Conservation (phyloP, 2,797 vertebrate species). For the Cossypha heuglini region DNA sequence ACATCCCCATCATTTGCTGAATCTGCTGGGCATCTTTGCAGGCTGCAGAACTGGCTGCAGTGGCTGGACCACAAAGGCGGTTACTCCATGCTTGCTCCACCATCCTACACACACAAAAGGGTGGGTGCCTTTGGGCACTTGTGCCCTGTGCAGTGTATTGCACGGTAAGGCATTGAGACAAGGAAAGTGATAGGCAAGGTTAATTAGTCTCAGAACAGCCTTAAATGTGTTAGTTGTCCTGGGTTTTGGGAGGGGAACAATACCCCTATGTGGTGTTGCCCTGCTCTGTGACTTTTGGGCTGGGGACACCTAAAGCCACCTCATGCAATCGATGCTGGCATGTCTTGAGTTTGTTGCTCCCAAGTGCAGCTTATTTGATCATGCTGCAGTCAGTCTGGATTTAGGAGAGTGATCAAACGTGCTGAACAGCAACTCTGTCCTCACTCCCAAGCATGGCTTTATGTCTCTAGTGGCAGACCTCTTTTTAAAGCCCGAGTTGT, state of each 20-base stretch:
- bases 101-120: not conserved
- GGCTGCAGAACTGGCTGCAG: not conserved
- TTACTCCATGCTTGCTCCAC: not conserved
- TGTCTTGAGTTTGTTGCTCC: not conserved
- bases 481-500: not conserved
- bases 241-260: not conserved
- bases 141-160: not conserved
- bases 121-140: not conserved
- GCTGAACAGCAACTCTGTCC: not conserved
- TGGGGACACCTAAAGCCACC: not conserved
- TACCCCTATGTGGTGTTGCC: accelerated
- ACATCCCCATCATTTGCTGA: not conserved
- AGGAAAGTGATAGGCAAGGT: not conserved
- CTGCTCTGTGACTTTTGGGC: not conserved
- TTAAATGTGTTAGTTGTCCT: not conserved
- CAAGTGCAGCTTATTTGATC: not conserved
- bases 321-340: accelerated
- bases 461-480: not conserved
- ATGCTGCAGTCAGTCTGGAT: not conserved
- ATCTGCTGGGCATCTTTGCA: not conserved
- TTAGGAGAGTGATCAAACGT: not conserved
- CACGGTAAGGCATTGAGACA: not conserved
- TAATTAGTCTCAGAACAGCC: not conserved
- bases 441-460: not conserved
- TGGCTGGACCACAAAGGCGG: not conserved